These are phyloP conservation scores for Andrena trimmerana DNA, from an alignment of 2,888 invertebrate species.

Conservation along the genomic window DNA sequence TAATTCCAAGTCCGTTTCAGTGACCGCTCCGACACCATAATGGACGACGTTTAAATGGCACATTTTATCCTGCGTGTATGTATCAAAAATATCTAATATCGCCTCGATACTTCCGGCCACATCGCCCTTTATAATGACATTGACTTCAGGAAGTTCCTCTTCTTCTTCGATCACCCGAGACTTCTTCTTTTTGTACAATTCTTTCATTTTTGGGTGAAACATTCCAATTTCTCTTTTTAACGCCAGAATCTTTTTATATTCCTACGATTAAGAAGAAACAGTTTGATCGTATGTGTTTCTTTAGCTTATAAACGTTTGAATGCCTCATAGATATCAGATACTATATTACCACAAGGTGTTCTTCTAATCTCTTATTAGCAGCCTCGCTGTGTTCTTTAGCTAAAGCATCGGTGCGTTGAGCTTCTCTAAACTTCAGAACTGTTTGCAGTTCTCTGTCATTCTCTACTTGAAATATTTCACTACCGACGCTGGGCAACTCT, in stretches of 20 bases:
- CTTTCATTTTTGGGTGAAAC: not conserved
- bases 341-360: constrained; percentile 86
- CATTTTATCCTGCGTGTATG: constrained; percentile 89
- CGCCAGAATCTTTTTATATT: constrained; percentile 88
- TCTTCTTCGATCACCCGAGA: not conserved
- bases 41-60: constrained; percentile 95
- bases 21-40: constrained; percentile 95
- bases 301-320: not conserved
- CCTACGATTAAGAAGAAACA: constrained; percentile 73
- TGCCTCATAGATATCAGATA: not conserved
- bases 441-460: constrained; percentile 90
- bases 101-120: constrained; percentile 99
- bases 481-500: constrained; percentile 95
- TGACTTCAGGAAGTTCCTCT: constrained; percentile 85
- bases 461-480: constrained; percentile 93
- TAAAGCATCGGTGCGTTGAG: constrained; percentile 88
- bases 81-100: constrained; percentile 94
- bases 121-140: constrained; percentile 92
- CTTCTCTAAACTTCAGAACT: constrained; percentile 89
- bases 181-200: not conserved
- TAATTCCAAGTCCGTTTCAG: constrained; percentile 93
- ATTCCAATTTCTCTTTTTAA: constrained; percentile 88
- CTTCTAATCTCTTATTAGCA: constrained; percentile 89
- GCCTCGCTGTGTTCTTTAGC: constrained; percentile 87
- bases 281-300: constrained; percentile 1